Evolutionary conservation across 2,113 vertebrate genomes (phyloP).

Genomic region (Petroica traversi): DNA sequence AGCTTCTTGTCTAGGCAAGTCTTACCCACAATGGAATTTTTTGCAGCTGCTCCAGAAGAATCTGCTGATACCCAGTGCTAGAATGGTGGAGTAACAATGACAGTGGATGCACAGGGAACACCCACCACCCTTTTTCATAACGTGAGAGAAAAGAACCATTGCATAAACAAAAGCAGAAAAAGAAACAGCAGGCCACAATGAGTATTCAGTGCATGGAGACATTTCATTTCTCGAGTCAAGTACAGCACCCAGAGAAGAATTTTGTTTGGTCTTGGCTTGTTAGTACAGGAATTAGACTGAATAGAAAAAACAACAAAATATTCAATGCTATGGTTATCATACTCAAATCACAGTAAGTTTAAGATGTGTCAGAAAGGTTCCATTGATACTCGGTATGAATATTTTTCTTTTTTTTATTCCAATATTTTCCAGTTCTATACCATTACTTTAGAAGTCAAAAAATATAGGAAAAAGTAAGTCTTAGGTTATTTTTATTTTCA

Average conservation of each 20-base stretch:
- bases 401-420: background rate
- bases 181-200: background rate
- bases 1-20: background rate
- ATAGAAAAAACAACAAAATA: background rate
- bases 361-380: background rate
- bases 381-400: background rate
- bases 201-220: background rate
- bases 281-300: background rate
- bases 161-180: background rate
- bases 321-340: background rate
- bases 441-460: background rate
- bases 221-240: background rate
- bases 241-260: background rate
- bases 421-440: background rate
- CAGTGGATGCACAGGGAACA: background rate
- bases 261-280: background rate
- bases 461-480: conserved; percentile 21
- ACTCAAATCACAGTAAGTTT: background rate
- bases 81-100: background rate
- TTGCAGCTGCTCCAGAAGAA: background rate
- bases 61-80: background rate
- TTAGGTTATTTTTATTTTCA: conserved; percentile 70
- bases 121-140: background rate
- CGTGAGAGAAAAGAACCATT: background rate
- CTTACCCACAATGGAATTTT: background rate